Evolutionary conservation across 2,113 vertebrate species (phyloP), one percentile per base, ranked within the genome.

Genomic region (Xiphophorus maculatus): DNA sequence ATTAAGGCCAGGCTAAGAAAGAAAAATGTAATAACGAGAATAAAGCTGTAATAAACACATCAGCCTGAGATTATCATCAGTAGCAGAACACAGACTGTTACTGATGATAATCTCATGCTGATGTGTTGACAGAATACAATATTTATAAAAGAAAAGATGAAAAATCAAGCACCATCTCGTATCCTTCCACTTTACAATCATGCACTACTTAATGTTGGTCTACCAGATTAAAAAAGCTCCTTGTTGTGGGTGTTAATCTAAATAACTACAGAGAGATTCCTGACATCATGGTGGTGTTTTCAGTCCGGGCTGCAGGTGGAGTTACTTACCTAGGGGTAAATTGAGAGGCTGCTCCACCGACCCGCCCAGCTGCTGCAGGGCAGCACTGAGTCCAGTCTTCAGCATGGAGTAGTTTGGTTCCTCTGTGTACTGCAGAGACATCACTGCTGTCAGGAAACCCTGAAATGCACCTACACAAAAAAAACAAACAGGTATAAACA

Each of bases 391-490:
- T 15, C 42, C 84, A 0, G 42, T 87, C 77, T 86, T 93, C 72
- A 99, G 91, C 0, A 14, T 60, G 0, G 69, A 1, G 0, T 99
- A 99, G 88, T 95, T 76, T 0, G 97, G 98, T 86, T 94, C 89
- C 88, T 97, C 95, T 0, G 95, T 87, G 0, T 97, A 99, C 67
- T 86, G 72, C 25, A 99, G 94, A 6, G 76, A 73, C 94, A 93
- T 90, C 51, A 95, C 96, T 51, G 91, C 80, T 48, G 89, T 89
- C 90, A 99, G 86, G 90, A 95, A 98, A 0, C 32, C 70, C 77
- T 90, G 72, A 68, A 98, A 84, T 11, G 91, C 91, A 76, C 81
- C 97, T 98, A 40, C 32, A 79, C 0, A 33, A n/a, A 4, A 4
- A 12, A 74, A 3, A 87, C 63, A 80, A 4, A 82, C 8, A 80